Conservation (phyloP, 2,113 vertebrate species). For the Leuciscus idus region DNA sequence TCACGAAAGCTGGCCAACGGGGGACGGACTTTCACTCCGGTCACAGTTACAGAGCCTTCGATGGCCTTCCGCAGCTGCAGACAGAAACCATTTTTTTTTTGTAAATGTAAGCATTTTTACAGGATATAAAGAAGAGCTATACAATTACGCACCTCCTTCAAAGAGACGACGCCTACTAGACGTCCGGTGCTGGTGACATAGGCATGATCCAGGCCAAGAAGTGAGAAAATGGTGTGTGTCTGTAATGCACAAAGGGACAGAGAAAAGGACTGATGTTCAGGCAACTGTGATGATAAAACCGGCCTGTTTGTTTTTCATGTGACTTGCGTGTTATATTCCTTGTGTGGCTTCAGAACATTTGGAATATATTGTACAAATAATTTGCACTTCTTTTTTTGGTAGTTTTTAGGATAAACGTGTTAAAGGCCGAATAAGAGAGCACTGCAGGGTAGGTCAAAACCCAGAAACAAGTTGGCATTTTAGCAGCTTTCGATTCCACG, state of each 20-base stretch:
- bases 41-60: slow-evolving; percentile 92
- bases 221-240: slow-evolving; percentile 97
- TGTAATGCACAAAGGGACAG: slow-evolving; percentile 62
- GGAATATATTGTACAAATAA: background rate
- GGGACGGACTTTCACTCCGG: slow-evolving; percentile 93
- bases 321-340: background rate
- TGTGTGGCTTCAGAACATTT: background rate
- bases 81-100: background rate
- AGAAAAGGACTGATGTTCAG: slow-evolving; percentile 14
- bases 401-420: background rate
- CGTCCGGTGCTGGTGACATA: slow-evolving; percentile 97
- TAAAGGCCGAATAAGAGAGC: background rate
- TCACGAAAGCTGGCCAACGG: slow-evolving; percentile 95
- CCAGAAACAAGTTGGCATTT: background rate
- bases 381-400: background rate
- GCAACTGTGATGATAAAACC: background rate
- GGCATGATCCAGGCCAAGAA: slow-evolving; percentile 94
- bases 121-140: background rate
- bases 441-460: background rate
- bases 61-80: slow-evolving; percentile 94
- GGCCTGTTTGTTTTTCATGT: background rate
- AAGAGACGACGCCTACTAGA: slow-evolving; percentile 92
- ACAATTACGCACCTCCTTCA: slow-evolving; percentile 86
- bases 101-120: background rate
- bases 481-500: no score